These are phyloP conservation scores for Drosophila atripex DNA, from an alignment of 2,888 invertebrate species.

Conservation along the genomic window DNA sequence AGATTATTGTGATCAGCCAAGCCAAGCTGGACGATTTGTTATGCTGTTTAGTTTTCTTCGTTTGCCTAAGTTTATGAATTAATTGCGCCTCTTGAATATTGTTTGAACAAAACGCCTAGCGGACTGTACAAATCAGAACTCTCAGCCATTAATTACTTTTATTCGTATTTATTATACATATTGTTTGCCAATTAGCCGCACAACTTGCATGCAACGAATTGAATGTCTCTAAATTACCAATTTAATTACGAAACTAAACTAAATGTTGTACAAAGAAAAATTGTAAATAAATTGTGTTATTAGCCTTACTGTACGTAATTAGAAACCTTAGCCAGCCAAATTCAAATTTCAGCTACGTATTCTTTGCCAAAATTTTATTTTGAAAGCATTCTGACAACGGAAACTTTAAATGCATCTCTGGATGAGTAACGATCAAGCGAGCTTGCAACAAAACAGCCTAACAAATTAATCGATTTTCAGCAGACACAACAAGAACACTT, in stretches of 20 bases:
- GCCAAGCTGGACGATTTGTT: slow-evolving; percentile 75
- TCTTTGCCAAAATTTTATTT: slow-evolving; percentile 23
- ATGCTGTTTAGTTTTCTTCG: slow-evolving; percentile 76
- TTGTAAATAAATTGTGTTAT: slow-evolving; percentile 68
- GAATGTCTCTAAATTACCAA: slow-evolving; percentile 44
- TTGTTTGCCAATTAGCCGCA: slow-evolving; percentile 72
- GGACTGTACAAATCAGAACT: slow-evolving; percentile 37
- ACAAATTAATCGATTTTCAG: slow-evolving; percentile 67
- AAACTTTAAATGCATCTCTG: slow-evolving; percentile 28
- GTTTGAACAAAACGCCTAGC: slow-evolving; percentile 36
- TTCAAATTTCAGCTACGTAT: slow-evolving; percentile 32
- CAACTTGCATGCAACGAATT: slow-evolving; percentile 45
- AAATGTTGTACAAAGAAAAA: slow-evolving; percentile 69
- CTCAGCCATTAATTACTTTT: slow-evolving; percentile 58
- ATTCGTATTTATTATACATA: slow-evolving; percentile 19
- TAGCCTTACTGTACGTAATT: slow-evolving; percentile 45
- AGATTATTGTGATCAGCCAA: slow-evolving; percentile 73
- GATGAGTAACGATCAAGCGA: slow-evolving; percentile 40
- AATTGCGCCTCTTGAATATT: slow-evolving; percentile 33
- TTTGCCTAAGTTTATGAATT: slow-evolving; percentile 32
- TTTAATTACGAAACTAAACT: slow-evolving; percentile 41
- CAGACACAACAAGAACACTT: slow-evolving; percentile 23
- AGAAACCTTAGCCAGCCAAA: slow-evolving; percentile 27
- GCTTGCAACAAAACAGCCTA: slow-evolving; percentile 65
- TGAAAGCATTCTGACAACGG: slow-evolving; percentile 11